A percentile compares a stretch with the other conserved stretches of the same genome.
Evolutionary conservation across 92 coral and sea anemone species (phyloP).

Genomic region (Isaurus tuberculatus): DNA sequence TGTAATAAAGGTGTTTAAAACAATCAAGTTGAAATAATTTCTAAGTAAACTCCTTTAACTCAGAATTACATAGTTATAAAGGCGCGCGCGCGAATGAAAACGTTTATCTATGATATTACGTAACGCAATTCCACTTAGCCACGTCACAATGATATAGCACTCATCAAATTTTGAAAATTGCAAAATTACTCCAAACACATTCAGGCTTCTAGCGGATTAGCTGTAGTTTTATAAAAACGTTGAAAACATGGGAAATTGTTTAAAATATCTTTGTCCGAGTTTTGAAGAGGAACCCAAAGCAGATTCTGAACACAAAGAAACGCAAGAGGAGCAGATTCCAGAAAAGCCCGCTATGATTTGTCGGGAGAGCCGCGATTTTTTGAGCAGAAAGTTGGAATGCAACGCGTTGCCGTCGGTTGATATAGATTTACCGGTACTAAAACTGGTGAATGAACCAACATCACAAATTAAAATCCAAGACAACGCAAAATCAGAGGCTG

Average conservation of each 20-base stretch:
- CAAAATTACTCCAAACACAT: neutral
- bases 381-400: neutral
- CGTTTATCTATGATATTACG: neutral
- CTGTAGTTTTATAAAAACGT: neutral
- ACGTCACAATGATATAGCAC: neutral
- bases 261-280: conserved; percentile 7
- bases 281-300: neutral
- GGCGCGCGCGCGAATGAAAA: neutral
- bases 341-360: neutral
- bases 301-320: neutral
- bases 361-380: neutral
- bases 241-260: conserved; percentile 19
- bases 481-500: neutral
- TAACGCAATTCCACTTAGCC: neutral
- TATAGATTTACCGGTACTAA: neutral
- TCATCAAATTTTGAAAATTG: too few relatives aligned
- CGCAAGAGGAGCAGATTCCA: neutral
- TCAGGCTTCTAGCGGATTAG: neutral
- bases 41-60: too few relatives aligned
- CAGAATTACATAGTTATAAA: neutral
- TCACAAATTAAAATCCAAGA: neutral
- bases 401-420: neutral
- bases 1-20: too few relatives aligned
- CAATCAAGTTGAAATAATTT: too few relatives aligned
- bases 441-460: neutral